Conservation (phyloP, 2,113 vertebrate species). For the Octodon degus region DNA sequence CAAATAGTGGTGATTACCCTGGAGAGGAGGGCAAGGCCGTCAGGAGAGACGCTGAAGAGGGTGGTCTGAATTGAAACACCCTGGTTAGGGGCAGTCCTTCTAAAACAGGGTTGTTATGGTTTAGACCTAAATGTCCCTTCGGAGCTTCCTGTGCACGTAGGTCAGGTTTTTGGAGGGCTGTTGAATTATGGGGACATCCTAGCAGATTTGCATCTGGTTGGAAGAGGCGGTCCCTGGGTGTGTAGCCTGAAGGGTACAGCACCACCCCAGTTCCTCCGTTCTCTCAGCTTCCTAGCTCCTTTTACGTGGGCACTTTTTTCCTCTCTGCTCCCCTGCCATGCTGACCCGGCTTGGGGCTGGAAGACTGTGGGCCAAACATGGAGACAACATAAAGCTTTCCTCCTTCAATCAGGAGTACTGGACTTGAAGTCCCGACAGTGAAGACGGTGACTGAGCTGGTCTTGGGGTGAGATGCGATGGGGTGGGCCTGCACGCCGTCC, state of each 20-base stretch:
- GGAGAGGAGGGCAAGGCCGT: no score
- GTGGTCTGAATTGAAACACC: neutral
- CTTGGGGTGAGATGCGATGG: neutral
- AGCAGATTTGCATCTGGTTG: neutral
- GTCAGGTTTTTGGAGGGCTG: neutral
- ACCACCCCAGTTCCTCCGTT: neutral
- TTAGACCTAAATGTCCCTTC: neutral
- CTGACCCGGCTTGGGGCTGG: neutral
- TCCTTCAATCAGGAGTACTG: neutral
- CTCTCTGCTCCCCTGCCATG: neutral
- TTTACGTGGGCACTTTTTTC: neutral
- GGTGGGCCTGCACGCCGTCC: neutral
- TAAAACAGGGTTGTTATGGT: no score
- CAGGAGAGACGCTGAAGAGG: neutral
- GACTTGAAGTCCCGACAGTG: neutral
- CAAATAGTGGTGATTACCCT: accelerated
- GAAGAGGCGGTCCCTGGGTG: neutral
- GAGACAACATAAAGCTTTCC: neutral
- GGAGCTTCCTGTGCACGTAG: neutral
- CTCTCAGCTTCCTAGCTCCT: neutral
- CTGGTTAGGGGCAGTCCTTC: neutral
- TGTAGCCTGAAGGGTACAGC: neutral
- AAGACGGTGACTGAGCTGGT: neutral
- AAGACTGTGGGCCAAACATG: neutral
- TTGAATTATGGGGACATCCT: neutral